Percentiles rank a stretch among this genome's conserved stretches.
Conservation (phyloP, 2,888 invertebrate species). For the Lagria hirta region DNA sequence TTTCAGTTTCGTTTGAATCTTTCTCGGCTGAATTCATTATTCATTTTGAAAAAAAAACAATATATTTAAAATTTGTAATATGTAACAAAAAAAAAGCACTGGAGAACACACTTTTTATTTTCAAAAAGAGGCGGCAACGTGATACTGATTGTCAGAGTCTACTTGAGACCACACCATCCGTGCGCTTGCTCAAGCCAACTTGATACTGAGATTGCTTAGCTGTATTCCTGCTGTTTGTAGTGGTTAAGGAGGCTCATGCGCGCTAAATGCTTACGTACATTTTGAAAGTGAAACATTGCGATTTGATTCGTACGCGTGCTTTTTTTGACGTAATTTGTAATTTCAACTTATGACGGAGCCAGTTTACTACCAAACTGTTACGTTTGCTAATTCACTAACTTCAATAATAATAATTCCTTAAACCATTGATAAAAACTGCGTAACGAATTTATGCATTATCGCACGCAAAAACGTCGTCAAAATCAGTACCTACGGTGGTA, state of each 20-base stretch:
- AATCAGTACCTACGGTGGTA: no score
- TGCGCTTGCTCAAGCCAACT: slow-evolving; percentile 56
- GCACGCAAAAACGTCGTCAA: no score
- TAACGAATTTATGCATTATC: no score
- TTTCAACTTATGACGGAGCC: slow-evolving; percentile 6
- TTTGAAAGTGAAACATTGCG: slow-evolving; percentile 54
- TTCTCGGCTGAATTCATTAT: slow-evolving; percentile 6
- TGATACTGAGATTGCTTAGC: slow-evolving; percentile 49
- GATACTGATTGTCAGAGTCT: slow-evolving; percentile 38
- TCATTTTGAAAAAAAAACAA: neutral
- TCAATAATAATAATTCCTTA: no score
- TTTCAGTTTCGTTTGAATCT: slow-evolving; percentile 7
- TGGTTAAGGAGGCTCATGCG: slow-evolving; percentile 48
- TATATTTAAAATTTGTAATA: neutral
- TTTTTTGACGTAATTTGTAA: slow-evolving; percentile 46
- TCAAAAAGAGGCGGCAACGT: slow-evolving; percentile 18
- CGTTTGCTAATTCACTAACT: no score
- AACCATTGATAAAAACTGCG: no score
- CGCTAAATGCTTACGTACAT: slow-evolving; percentile 51
- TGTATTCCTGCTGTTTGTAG: slow-evolving; percentile 50
- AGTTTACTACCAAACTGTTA: no score
- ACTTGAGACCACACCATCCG: slow-evolving; percentile 52
- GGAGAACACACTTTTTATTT: neutral
- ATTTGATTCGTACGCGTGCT: slow-evolving; percentile 39
- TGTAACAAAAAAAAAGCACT: slow-evolving; percentile 6